Conservation (phyloP, 30 jellyfish, hydroid and myxozoan genomes). For the Nemopilema nomurai region DNA sequence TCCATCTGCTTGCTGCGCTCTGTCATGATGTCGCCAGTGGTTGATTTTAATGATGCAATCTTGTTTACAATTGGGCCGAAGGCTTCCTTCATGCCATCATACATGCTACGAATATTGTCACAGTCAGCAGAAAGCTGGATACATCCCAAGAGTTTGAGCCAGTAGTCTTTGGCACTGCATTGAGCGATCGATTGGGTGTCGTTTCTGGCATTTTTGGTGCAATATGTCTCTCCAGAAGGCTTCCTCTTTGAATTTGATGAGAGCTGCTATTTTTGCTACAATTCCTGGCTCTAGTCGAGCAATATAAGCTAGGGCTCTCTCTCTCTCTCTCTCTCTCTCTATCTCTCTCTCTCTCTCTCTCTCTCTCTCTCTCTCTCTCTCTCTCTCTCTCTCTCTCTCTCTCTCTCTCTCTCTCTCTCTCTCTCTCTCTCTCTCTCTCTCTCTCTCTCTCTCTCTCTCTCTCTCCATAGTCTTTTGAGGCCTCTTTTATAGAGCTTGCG, state of each 20-base stretch:
- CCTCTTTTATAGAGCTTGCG: too few relatives aligned
- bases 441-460: constrained; percentile 7
- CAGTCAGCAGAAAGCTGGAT: constrained; percentile 17
- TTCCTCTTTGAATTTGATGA: too few relatives aligned
- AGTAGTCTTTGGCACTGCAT: constrained; percentile 48
- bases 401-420: constrained; percentile 8
- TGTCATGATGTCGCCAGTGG: constrained; percentile 15
- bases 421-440: constrained; percentile 8
- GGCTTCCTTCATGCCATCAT: constrained; percentile 52
- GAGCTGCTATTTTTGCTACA: too few relatives aligned
- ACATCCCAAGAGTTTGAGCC: constrained; percentile 28
- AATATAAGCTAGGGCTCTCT: too few relatives aligned
- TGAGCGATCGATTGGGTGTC: constrained; percentile 22
- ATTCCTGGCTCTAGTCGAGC: too few relatives aligned
- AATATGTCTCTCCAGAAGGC: too few relatives aligned
- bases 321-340: constrained; percentile 8
- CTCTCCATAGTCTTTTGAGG: too few relatives aligned
- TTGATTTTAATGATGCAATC: constrained; percentile 35
- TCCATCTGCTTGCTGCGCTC: constrained; percentile 52
- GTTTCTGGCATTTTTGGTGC: constrained; percentile 40
- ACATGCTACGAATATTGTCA: constrained; percentile 42
- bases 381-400: constrained; percentile 8
- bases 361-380: constrained; percentile 8
- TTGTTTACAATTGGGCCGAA: constrained; percentile 31
- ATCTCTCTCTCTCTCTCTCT: constrained; percentile 4